Evolutionary conservation across 2,888 invertebrate genomes (phyloP), one percentile per base, ranked within the genome.

Genomic region (Saturnia pavonia): DNA sequence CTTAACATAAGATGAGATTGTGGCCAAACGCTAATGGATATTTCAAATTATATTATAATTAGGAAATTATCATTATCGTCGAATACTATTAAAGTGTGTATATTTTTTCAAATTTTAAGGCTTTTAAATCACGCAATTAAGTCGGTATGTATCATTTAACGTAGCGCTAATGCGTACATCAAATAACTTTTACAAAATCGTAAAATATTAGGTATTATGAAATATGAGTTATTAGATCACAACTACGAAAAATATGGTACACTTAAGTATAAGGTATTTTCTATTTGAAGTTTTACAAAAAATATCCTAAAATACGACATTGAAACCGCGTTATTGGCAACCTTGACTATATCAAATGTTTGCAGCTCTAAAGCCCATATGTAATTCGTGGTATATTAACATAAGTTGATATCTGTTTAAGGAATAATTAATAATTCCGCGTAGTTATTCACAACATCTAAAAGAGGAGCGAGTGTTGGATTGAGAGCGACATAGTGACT

Each of bases 341-440:
- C 65, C 34, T n/a, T 65, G 22, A 12, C 11, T 65, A 65, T 40
- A 40, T 40, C 40, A 14, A 11, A 0, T 40, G 40, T 40, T 65
- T 65, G 40, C 40, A 19, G 14, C 65, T 65, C 40, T 65, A 65
- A 65, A 19, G n/a, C 65, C 57, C n/a, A 65, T n/a, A 40, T 19
- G 65, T 65, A 65, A 65, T 34, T 65, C 40, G 6, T n/a, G n/a
- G 65, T 40, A 65, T 40, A n/a, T 19, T 40, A 40, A 40, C 40
- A 65, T 40, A 65, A 40, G 19, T 34, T n/a, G 19, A 40, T 65
- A 65, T 65, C 40, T 65, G 40, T 40, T 65, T 12, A 16, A 63
- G 34, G n/a, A 65, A 40, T 40, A 8, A 57, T 7, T 1, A 57
- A 25, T 11, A 19, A 65, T n/a, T 65, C 40, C n/a, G 19, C 40